These are phyloP conservation scores for Plecturocebus donacophilus DNA, from an alignment of 2,113 vertebrate genomes.

Conservation along the genomic window DNA sequence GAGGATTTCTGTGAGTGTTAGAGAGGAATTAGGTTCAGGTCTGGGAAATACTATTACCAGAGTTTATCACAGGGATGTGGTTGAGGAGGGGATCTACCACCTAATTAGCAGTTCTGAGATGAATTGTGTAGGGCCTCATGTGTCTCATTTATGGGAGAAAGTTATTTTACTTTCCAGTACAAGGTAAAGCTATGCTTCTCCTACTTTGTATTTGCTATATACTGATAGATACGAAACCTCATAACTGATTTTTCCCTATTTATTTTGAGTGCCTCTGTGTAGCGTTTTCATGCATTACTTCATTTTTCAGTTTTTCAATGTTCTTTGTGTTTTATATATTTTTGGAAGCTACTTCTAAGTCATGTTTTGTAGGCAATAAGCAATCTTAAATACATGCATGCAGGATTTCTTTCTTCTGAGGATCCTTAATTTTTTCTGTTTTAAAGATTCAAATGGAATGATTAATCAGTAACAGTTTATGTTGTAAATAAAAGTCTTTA, in stretches of 20 bases:
- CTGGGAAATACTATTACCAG: neutral
- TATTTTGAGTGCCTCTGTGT: neutral
- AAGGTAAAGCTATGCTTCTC: neutral
- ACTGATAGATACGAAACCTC: neutral
- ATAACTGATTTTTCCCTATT: neutral
- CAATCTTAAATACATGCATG: neutral
- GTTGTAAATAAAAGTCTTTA: neutral
- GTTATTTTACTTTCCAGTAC: neutral
- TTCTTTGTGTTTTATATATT: neutral
- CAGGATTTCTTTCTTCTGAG: neutral
- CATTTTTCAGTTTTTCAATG: neutral
- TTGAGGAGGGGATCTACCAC: neutral
- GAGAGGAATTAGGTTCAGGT: neutral
- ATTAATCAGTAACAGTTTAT: neutral
- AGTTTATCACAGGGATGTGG: fast-evolving
- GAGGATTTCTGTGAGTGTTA: neutral
- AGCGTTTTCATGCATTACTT: neutral
- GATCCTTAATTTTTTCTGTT: neutral
- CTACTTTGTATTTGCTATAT: neutral
- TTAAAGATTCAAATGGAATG: neutral
- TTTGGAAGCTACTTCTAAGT: neutral
- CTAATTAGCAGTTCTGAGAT: neutral
- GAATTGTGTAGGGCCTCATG: neutral
- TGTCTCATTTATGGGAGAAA: neutral
- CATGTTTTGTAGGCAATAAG: neutral